Base-by-base conservation (phyloP, 2,797 vertebrate genomes). In the Scleropages formosus region DNA sequence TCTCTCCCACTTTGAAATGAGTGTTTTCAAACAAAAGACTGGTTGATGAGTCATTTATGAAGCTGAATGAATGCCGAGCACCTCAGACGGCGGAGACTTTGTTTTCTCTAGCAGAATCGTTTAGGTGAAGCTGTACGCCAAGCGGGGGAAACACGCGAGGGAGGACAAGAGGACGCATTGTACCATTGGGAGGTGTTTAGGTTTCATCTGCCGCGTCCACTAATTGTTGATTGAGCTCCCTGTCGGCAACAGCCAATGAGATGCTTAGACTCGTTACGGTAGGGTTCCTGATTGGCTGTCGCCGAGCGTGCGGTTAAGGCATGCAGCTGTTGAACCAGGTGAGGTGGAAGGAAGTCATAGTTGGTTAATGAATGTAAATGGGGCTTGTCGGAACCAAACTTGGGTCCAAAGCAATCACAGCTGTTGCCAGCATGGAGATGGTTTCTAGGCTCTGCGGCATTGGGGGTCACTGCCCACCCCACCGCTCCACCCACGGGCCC, bases 321-420 rank as follows among this genome's bases (percentile, higher is more conserved):
- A 51, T 49, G 47, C 74, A 67, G 51, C 64, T 60, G 74, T 27
- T 56, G 64, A 67, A 20, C 51, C 9, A 64, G 27, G 74, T 49
- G 46, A 75, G 56, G 39, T 67, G 13, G 15, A 67, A 75, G 56
- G 51, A 44, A 51, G 61, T 44, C 58, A 20, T 26, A 2, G 51
- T 39, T 22, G 39, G 64, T 73, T 67, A 67, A 75, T 67, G 73
- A 67, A 75, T 67, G 51, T 68, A 67, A 67, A 75, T 46, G 53
- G 31, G 18, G 20, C 27, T 39, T 27, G 74, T 75, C 64, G 59
- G 31, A 20, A 18, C 13, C 20, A 49, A 8, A 2, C 47, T 12
- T 24, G 8, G 0, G 13, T 16, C 26, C 18, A 22, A 69, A 69
- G 51, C 47, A 49, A 51, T 69, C 44, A 26, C 16, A 24, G 24